Base-by-base conservation (phyloP, 1,140 invertebrate species). In the Portunus trituberculatus region DNA sequence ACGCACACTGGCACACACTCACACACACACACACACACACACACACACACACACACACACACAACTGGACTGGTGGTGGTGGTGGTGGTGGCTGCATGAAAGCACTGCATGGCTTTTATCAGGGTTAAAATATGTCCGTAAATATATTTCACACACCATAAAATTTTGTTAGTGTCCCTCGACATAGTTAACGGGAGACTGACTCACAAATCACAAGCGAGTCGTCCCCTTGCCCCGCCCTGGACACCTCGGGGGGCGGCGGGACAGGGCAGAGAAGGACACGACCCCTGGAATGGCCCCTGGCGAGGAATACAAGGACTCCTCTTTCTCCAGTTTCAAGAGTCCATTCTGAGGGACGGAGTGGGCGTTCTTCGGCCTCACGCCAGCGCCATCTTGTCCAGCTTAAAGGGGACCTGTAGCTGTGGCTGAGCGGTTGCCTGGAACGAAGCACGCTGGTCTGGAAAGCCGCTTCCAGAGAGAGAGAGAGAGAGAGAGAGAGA, bases 381-480 rank as follows among this genome's bases (percentile, higher is more conserved):
- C 91, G 48, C 32, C 52, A 86, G 90, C 90, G 94, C 94, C 94
- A 95, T 95, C 94, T 95, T 95, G 94, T 92, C 94, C 90, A 67
- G 94, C 94, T 95, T 95, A 95, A 95, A 95, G 94, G 94, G 94
- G 94, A 95, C 90, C 90, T 95, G 94, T 92, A 82, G 94, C 90
- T n/a, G 90, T 88, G 90, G 46, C 52, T 67, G 88, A 92, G 76
- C 93, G 93, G 45, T 52, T 46, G 93, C 83, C 93, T 94, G 93
- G 87, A 94, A 91, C 87, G 93, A 94, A 45, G 93, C 92, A 59
- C 59, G 32, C 93, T 89, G 84, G 87, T 89, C 93, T 94, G 93
- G 93, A 93, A 94, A 89, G 86, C 93, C 39, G 86, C 93, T 76
- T 31, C 87, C 92, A 94, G 86, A 39, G 52, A 28, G 46, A 39